phyloP scores from a whole-genome alignment of 2,113 vertebrate species.

The Anser cygnoides region DNA sequence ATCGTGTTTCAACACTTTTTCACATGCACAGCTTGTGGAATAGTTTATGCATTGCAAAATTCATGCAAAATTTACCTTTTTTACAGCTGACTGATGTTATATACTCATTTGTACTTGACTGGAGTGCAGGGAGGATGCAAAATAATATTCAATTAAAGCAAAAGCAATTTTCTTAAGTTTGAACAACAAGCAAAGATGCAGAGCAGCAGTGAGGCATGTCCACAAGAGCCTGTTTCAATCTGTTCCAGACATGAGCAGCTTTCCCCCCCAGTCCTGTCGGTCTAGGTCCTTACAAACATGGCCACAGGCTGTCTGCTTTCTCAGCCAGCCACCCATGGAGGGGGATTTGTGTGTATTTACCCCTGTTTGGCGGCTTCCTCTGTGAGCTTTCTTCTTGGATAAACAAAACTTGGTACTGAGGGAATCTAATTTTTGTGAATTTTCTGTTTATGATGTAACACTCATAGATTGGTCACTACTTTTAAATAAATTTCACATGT shows the following conservation, averaged over 20 bases:
- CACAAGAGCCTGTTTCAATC: accelerated
- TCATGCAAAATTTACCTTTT: neutral
- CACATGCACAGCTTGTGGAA: neutral
- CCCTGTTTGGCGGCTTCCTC: neutral
- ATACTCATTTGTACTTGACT: neutral
- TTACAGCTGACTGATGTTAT: neutral
- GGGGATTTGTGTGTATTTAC: neutral
- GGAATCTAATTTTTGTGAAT: neutral
- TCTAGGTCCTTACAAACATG: neutral
- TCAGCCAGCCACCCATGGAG: neutral
- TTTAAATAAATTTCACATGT: neutral
- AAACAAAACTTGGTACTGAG: neutral
- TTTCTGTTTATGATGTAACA: neutral
- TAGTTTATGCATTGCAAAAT: neutral
- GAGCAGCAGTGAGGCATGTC: neutral
- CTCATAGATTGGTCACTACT: neutral
- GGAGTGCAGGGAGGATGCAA: neutral
- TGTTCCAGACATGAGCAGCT: neutral
- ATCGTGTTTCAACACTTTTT: neutral
- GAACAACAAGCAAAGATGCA: neutral
- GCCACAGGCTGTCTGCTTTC: neutral
- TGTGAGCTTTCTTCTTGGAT: neutral
- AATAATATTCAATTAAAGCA: neutral
- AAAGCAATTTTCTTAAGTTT: neutral
- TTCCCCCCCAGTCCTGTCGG: neutral